Percentiles rank a stretch among this genome's conserved stretches.
Conservation (phyloP, 2,113 vertebrate species). For the Gavialis gangeticus region DNA sequence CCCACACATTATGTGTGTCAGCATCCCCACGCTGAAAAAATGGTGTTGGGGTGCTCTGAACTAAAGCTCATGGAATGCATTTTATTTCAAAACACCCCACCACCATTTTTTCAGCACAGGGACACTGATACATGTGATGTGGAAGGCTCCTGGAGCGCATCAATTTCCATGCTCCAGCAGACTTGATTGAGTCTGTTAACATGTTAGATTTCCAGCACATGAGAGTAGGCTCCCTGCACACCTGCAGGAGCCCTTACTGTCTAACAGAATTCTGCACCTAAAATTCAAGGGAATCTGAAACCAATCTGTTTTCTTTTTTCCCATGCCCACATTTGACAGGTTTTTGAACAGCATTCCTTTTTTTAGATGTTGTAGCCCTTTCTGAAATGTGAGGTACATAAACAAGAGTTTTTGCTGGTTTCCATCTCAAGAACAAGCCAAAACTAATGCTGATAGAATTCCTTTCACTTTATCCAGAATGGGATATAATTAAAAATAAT, state of each 20-base stretch:
- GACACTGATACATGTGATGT: too few species aligned
- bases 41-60: too few species aligned
- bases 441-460: background rate
- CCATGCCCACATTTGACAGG: background rate
- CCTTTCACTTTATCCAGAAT: background rate
- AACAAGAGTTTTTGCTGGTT: background rate
- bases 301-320: background rate
- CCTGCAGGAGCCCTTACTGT: background rate
- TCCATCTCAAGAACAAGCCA: background rate
- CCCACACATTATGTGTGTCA: too few species aligned
- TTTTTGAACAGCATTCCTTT: background rate
- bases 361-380: background rate
- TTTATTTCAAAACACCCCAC: too few species aligned
- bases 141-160: too few species aligned
- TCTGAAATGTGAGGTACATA: background rate
- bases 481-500: background rate
- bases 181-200: too few species aligned
- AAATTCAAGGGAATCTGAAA: background rate
- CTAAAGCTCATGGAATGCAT: too few species aligned
- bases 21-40: too few species aligned
- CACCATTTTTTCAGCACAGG: too few species aligned
- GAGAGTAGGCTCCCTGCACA: too few species aligned
- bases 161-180: too few species aligned
- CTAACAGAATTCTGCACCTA: background rate
- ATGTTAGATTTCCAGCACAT: too few species aligned